Evolutionary conservation across 2,888 invertebrate species (phyloP), one percentile per base, ranked within the genome.

Genomic region (Siphlonurus alternatus): DNA sequence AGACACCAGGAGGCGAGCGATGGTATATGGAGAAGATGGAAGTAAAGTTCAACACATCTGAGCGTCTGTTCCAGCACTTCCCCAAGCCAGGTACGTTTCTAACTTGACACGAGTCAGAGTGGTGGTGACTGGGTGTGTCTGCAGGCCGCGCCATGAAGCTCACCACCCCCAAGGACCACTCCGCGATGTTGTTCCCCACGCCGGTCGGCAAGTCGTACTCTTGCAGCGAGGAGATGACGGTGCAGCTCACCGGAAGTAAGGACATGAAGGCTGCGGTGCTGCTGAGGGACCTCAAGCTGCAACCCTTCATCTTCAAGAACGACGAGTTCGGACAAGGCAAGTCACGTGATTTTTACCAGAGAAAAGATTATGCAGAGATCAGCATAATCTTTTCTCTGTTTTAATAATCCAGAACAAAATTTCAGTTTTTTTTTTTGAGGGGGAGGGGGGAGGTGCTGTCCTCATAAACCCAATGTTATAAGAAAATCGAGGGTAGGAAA

Each of bases 231-330:
- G 89, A 87, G 74, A 84, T 65, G 69, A 72, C 83, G 65, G 70
- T 74, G 75, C 72, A 74, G 77, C 73, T 73, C 74, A 71, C 75
- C 79, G 69, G 81, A 79, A 70, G 71, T 61, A 69, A 69, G 20
- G 53, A 61, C 1, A n/a, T 51, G 67, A 68, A 51, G 68, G 86
- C 85, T 0, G 83, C 82, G 59, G 75, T 87, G 0, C 82, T 83
- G 69, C 77, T 87, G 18, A 80, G 85, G 23, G 83, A 85, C 68
- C 78, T 90, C 77, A 84, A 86, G 66, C 81, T 93, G 65, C 93
- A 93, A 72, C 89, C 93, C 23, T 93, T 93, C 76, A 92, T 92
- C 83, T 89, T 89, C 76, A 88, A 89, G 73, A 86, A 85, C 59
- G 85, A 85, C 73, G 75, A 83, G 73, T 80, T 88, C 72, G 87